Evolutionary conservation across 1,140 invertebrate genomes (phyloP).

Genomic region (Ceratina australensis): DNA sequence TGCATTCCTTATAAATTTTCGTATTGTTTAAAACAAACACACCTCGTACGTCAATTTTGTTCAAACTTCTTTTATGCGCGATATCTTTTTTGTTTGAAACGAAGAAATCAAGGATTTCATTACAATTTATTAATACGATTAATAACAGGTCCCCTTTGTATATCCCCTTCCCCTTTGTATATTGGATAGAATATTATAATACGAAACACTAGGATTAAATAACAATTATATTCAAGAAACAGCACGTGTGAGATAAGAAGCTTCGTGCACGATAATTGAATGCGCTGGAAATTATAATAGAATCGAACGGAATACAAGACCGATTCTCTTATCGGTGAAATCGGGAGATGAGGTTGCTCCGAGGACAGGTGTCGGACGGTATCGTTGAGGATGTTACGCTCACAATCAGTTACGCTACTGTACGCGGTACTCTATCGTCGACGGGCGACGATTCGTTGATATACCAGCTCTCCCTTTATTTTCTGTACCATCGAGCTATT

Average conservation of each 20-base stretch:
- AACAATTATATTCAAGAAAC: not conserved
- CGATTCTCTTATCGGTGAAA: conserved; percentile 52
- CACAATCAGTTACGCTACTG: conserved; percentile 24
- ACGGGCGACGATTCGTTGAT: conserved; percentile 15
- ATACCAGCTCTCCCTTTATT: not conserved
- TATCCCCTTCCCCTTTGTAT: too few relatives aligned
- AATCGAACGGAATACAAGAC: conserved; percentile 8
- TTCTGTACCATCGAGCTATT: not conserved
- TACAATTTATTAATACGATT: too few relatives aligned
- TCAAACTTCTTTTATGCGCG: not conserved
- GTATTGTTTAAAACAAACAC: not conserved
- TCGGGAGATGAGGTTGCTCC: conserved; percentile 24
- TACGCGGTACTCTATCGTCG: conserved; percentile 12
- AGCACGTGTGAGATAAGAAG: not conserved
- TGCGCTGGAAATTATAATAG: not conserved
- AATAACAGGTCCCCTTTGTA: too few relatives aligned
- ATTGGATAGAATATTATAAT: too few relatives aligned
- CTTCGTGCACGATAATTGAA: not conserved
- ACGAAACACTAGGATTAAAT: not conserved
- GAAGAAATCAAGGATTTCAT: not conserved
- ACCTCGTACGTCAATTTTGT: not conserved
- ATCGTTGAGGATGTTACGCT: conserved; percentile 43
- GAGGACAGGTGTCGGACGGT: conserved; percentile 32
- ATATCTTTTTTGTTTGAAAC: not conserved
- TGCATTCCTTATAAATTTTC: conserved; percentile 7